Evolutionary conservation across 2,888 invertebrate genomes (phyloP), one percentile per base, ranked within the genome.

Genomic region (Eupithecia dodoneata): DNA sequence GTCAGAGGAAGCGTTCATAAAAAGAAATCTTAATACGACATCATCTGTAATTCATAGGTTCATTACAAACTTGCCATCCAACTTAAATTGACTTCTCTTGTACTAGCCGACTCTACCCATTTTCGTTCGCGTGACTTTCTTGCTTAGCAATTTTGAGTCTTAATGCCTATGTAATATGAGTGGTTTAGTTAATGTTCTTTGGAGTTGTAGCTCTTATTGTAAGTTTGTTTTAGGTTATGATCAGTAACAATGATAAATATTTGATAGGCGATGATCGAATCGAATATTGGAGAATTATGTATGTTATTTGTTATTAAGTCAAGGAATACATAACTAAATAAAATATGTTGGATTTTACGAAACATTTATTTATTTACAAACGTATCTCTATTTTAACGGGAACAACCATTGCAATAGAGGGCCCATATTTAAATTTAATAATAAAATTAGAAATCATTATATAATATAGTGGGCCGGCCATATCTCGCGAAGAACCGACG

Each of bases 61-160:
- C 87, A 88, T 87, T 87, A 88, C 84, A 81, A 85, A 87, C 84
- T 86, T 85, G 77, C 83, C 81, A 79, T 82, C 80, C 82, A 89
- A 89, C 87, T 89, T 88, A 86, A 88, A 89, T 89, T 87, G 87
- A 85, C 88, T 89, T 89, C 85, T 81, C 88, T 85, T 88, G 88
- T 87, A 85, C 83, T 85, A 84, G 10, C 30, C 41, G 47, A 79
- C 78, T 77, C 65, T 63, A 71, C 78, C 75, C 42, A 49, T 78
- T 70, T 72, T 65, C 75, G 70, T 7, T 49, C 59, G 4, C 49
- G 5, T 2, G 65, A 59, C 59, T 67, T 73, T 41, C 45, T 67
- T 49, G 52, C 30, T 71, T 59, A 66, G 18, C 18, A 3, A 76
- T 44, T 76, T 12, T 66, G 2, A 42, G 3, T 63, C 45, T 70